phyloP scores from a whole-genome alignment of 2,797 vertebrate species.

The Nasua narica region DNA sequence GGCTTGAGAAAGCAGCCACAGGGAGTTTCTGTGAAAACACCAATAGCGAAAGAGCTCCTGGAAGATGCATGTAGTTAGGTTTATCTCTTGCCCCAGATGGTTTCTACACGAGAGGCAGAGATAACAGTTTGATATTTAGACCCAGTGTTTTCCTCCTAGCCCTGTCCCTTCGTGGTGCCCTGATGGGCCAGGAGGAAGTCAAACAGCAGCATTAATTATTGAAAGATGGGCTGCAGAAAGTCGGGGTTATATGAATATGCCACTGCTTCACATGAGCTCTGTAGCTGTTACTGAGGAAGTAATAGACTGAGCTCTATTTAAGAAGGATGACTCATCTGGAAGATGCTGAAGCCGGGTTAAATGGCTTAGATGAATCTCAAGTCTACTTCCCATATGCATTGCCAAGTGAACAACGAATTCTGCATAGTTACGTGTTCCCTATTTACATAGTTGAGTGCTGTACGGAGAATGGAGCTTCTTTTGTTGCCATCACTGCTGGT shows the following conservation, averaged over 20 bases:
- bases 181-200: background rate
- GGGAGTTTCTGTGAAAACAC: constrained; percentile 11
- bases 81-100: background rate
- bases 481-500: background rate
- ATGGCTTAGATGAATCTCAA: constrained; percentile 27
- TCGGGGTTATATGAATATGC: background rate
- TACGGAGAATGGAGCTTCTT: background rate
- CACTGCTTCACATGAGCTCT: background rate
- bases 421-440: background rate
- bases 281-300: background rate
- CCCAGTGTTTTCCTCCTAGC: background rate
- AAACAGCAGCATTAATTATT: constrained; percentile 1
- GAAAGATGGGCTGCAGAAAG: background rate
- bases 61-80: background rate
- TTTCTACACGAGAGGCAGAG: constrained; percentile 22
- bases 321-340: background rate
- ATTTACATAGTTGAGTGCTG: background rate
- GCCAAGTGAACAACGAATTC: background rate
- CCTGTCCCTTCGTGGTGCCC: background rate
- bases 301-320: background rate
- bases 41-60: background rate
- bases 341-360: background rate
- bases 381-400: background rate
- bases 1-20: constrained; percentile 2
- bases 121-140: constrained; percentile 34